These are phyloP conservation scores for Mus caroli DNA, from an alignment of 2,797 vertebrate genomes.

Conservation along the genomic window DNA sequence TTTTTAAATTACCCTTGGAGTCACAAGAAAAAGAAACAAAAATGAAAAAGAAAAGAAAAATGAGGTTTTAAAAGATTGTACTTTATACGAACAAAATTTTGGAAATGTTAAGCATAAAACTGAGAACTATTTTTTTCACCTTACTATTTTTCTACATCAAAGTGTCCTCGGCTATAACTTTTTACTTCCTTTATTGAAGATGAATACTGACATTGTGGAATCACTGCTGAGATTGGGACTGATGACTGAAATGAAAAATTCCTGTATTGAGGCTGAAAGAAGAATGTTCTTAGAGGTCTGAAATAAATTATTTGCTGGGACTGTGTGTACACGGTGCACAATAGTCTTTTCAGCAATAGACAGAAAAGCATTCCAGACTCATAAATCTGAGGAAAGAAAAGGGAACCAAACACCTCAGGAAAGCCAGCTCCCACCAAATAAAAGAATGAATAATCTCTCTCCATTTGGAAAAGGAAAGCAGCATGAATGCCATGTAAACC, in stretches of 20 bases:
- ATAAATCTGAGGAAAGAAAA: conserved; percentile 82
- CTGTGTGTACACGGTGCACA: conserved; percentile 69
- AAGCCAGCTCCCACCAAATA: conserved; percentile 65
- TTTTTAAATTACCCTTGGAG: neutral
- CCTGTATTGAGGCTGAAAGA: conserved; percentile 40
- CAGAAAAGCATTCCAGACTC: conserved; percentile 77
- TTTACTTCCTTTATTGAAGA: conserved; percentile 59
- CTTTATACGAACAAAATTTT: neutral
- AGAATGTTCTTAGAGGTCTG: conserved; percentile 27
- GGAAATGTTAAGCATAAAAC: neutral
- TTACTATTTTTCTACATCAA: conserved; percentile 61
- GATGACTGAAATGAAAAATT: conserved; percentile 66
- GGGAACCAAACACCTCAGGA: conserved; percentile 18
- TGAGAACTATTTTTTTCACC: neutral
- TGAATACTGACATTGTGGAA: conserved; percentile 74
- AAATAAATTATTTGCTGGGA: conserved; percentile 79
- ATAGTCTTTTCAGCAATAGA: conserved; percentile 79
- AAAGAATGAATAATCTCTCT: conserved; percentile 56
- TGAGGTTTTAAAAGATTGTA: conserved; percentile 57
- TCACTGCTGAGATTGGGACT: conserved; percentile 56
- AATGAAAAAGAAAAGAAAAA: conserved; percentile 23
- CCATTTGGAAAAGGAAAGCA: neutral
- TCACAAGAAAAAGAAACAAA: conserved; percentile 13
- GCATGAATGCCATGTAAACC: neutral
- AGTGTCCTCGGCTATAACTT: conserved; percentile 39